These are phyloP conservation scores for Campoletis raptor DNA, from an alignment of 2,888 invertebrate genomes.

Conservation along the genomic window DNA sequence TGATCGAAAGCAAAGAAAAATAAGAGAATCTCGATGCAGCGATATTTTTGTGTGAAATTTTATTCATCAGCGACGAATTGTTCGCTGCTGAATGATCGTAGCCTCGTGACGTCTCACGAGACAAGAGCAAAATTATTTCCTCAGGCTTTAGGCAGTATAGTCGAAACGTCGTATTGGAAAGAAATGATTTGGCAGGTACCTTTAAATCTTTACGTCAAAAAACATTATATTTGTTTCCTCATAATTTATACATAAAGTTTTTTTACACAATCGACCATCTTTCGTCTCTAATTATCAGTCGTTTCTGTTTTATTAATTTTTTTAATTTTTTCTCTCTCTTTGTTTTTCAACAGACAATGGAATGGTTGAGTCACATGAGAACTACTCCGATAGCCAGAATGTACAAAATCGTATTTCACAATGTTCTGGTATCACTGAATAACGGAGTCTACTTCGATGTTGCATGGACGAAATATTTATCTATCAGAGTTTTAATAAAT, in stretches of 20 bases:
- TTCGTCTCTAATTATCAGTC: conserved; percentile 64
- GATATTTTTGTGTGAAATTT: conserved; percentile 88
- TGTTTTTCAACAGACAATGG: conserved; percentile 85
- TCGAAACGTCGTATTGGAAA: conserved; percentile 77
- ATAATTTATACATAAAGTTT: conserved; percentile 4
- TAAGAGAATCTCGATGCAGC: conserved; percentile 76
- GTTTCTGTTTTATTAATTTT: conserved; percentile 50
- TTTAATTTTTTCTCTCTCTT: conserved; percentile 1
- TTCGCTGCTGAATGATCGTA: conserved; percentile 80
- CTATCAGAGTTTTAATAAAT: conserved; percentile 74
- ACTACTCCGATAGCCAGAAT: conserved; percentile 81
- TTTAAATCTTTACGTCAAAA: conserved; percentile 43
- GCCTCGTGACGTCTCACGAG: conserved; percentile 82
- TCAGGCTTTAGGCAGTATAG: conserved; percentile 84
- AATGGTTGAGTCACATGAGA: conserved; percentile 86
- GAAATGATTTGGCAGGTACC: conserved; percentile 78
- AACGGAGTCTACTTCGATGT: conserved; percentile 82
- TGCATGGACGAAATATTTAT: conserved; percentile 85
- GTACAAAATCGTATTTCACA: conserved; percentile 85
- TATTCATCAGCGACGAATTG: conserved; percentile 88
- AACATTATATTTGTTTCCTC: conserved; percentile 11
- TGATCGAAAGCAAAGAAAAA: conserved; percentile 86
- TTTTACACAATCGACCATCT: conserved; percentile 35
- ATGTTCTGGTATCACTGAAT: conserved; percentile 85
- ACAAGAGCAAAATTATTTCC: conserved; percentile 86